Evolutionary conservation across 1,140 invertebrate genomes (phyloP), one percentile per base, ranked within the genome.

Genomic region (Sipha flava): DNA sequence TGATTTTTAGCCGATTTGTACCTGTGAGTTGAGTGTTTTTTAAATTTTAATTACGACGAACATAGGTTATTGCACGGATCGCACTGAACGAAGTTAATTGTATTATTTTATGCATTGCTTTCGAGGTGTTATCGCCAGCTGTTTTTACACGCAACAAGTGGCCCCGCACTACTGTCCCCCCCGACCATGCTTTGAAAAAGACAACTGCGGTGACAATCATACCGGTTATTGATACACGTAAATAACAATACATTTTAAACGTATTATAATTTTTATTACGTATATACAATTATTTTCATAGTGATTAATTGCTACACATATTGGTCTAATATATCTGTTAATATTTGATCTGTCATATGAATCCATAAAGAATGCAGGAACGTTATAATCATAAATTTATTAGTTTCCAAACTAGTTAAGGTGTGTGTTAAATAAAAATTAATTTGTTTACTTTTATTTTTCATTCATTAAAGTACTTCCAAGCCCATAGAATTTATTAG

Each of bases 111-210:
- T 68, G 29, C 31, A 72, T 49, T 66, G 29, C 21, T 40, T 45
- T 49, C 73, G 31, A n/a, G 49, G 80, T 43, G 73, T 72, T 77
- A 59, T 72, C 79, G 70, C 73, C 80, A 62, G 66, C 73, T 64
- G 57, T 57, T 72, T 72, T 72, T 66, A 66, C 37, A 40, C 12
- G 40, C 66, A 47, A 70, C 66, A 47, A 70, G 66, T 70, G 23
- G 43, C 26, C 23, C 23, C 75, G 52, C 52, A 26, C 37, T 31
- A 23, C 26, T 43, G n/a, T n/a, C n/a, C n/a, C n/a, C n/a, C 80
- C 34, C 52, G 29, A 21, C 31, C 64, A 16, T n/a, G 52, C 47
- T 34, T 57, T 14, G 49, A 79, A 21, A 29, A 49, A 54, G 31
- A 9, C 72, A 75, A 73, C 49, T 34, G n/a, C n/a, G 70, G 47